A percentile compares a stretch with the other conserved stretches of the same genome.
Evolutionary conservation across 2,888 invertebrate genomes (phyloP).

Genomic region (Eupeodes latifasciatus): DNA sequence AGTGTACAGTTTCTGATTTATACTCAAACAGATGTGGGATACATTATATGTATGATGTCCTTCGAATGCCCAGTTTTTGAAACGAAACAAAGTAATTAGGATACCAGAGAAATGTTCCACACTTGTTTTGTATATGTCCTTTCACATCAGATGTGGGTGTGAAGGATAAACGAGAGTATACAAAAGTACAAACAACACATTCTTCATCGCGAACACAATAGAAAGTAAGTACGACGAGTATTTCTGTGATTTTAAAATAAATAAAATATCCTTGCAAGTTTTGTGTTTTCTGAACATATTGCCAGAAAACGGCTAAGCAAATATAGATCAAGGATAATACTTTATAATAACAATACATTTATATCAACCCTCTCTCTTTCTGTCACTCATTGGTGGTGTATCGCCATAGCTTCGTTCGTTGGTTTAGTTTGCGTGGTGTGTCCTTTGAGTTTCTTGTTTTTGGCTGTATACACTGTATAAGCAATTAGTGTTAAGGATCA

Average conservation of each 20-base stretch:
- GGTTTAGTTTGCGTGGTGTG: constrained; percentile 35
- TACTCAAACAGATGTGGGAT: constrained; percentile 65
- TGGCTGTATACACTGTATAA: constrained; percentile 51
- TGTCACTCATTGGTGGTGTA: background rate
- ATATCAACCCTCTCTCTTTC: constrained; percentile 2
- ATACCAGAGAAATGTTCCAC: constrained; percentile 24
- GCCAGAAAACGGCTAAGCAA: constrained; percentile 65
- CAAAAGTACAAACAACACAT: background rate
- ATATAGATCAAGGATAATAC: constrained; percentile 68
- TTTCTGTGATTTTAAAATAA: constrained; percentile 55
- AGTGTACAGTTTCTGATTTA: constrained; percentile 70
- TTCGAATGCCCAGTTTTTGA: constrained; percentile 49
- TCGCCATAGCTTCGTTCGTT: background rate
- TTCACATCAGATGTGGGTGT: constrained; percentile 9
- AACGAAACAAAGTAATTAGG: constrained; percentile 41
- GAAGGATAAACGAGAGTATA: background rate
- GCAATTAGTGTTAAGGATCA: constrained; percentile 66
- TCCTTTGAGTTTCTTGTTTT: constrained; percentile 54
- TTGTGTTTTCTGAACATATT: constrained; percentile 57
- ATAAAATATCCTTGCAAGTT: constrained; percentile 9
- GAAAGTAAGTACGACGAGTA: background rate
- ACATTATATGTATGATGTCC: constrained; percentile 51
- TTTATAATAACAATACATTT: background rate
- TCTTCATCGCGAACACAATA: background rate
- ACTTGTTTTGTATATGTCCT: constrained; percentile 32